Percentiles rank a stretch among this genome's conserved stretches.
Conservation (phyloP, 2,113 vertebrate species). For the Salvelinus fontinalis region DNA sequence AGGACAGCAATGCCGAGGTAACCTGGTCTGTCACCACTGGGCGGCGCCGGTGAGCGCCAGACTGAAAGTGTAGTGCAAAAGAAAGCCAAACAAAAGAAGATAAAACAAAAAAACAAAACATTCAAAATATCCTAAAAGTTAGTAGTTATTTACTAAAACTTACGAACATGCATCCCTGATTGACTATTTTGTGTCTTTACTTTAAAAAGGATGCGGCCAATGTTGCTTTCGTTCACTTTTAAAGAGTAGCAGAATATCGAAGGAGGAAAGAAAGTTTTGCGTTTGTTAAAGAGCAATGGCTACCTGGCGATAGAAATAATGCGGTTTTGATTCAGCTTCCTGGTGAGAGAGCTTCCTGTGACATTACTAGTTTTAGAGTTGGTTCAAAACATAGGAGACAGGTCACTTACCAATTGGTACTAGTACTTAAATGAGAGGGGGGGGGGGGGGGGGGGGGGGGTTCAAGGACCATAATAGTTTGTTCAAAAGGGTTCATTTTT, state of each 20-base stretch:
- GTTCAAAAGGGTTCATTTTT: conserved; percentile 50
- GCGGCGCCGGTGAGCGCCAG: conserved; percentile 57
- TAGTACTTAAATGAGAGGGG: conserved; percentile 49
- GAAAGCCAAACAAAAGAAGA: conserved; percentile 69
- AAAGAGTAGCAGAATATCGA: conserved; percentile 64
- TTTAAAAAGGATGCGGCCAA: conserved; percentile 61
- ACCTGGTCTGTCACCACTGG: conserved; percentile 67
- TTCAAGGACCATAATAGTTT: conserved; percentile 44
- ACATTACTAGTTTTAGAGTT: conserved; percentile 54
- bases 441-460: conserved; percentile 39
- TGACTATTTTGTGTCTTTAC: conserved; percentile 67
- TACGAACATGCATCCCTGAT: conserved; percentile 81
- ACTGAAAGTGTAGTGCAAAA: conserved; percentile 80
- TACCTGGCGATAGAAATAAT: conserved; percentile 66
- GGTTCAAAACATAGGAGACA: conserved; percentile 44
- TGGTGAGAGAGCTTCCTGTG: conserved; percentile 52
- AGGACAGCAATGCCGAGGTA: conserved; percentile 79
- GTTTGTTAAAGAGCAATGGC: conserved; percentile 67
- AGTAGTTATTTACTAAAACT: conserved; percentile 69
- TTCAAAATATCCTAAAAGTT: conserved; percentile 59
- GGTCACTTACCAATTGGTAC: conserved; percentile 60
- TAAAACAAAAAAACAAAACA: conserved; percentile 50
- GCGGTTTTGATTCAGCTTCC: conserved; percentile 63
- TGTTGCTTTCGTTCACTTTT: conserved; percentile 62
- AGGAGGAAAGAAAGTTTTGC: conserved; percentile 68